A percentile compares a stretch with the other conserved stretches of the same genome.
Evolutionary conservation across 2,113 vertebrate genomes (phyloP).

Genomic region (Megaptera novaeangliae): DNA sequence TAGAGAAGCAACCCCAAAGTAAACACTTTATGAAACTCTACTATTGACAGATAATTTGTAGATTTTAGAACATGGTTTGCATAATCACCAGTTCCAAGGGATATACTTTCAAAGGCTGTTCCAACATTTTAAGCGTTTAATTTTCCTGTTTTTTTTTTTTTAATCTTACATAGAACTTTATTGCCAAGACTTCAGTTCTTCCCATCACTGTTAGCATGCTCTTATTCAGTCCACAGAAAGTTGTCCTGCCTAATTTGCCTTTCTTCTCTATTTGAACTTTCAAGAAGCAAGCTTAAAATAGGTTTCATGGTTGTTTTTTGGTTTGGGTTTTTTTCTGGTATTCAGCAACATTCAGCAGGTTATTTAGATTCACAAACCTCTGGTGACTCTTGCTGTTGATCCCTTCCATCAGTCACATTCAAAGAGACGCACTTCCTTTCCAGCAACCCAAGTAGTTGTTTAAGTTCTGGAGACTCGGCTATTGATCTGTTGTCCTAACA

Average conservation of each 20-base stretch:
- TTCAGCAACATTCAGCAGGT: background rate
- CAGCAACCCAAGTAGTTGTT: slow-evolving; percentile 4
- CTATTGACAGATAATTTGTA: background rate
- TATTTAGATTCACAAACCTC: slow-evolving; percentile 46
- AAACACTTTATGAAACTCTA: slow-evolving; percentile 35
- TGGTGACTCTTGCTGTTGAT: slow-evolving; percentile 26
- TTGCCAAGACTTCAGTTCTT: slow-evolving; percentile 62
- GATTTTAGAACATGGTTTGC: slow-evolving; percentile 31
- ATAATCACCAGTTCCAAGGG: slow-evolving; percentile 61
- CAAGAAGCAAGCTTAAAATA: slow-evolving; percentile 34
- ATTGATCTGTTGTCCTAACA: slow-evolving; percentile 4
- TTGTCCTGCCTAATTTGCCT: background rate
- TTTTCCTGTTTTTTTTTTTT: background rate
- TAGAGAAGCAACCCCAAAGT: background rate
- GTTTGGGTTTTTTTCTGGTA: background rate
- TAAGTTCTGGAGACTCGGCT: background rate
- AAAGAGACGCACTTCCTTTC: slow-evolving; percentile 29
- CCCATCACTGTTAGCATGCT: slow-evolving; percentile 18
- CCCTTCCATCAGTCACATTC: slow-evolving; percentile 48
- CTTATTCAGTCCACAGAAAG: slow-evolving; percentile 41
- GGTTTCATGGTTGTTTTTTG: background rate
- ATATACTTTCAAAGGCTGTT: slow-evolving; percentile 55
- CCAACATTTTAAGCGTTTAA: background rate
- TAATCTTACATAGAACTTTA: slow-evolving; percentile 50
- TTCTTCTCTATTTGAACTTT: slow-evolving; percentile 52